Base-by-base conservation (phyloP, 2,113 vertebrate genomes). In the Limanda limanda region DNA sequence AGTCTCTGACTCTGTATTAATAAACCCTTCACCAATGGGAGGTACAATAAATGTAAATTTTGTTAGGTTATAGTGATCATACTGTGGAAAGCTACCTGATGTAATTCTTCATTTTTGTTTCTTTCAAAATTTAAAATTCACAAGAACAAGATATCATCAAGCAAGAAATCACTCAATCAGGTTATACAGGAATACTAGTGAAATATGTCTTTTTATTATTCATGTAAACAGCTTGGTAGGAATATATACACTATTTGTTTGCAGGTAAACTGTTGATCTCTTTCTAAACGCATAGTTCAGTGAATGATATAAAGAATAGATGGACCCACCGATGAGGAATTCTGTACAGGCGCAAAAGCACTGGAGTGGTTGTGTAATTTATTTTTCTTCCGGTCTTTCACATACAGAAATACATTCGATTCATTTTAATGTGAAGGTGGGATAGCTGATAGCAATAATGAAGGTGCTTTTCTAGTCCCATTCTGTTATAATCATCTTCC, bases 401-500 rank as follows among this genome's bases (percentile, higher is more conserved):
- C 5, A 48, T n/a, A 84, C 52, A 35, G 37, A 57, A 61, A 9
- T 17, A 24, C 31, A 67, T 70, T 62, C 68, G 72, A 66, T 71
- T 70, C 10, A 68, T 27, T 72, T 54, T 17, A 74, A 66, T 66
- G 10, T 54, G 66, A 65, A 64, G 12, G 14, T 35, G 23, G 40
- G 27, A 78, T 47, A 40, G 48, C 71, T 67, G 31, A 57, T 35
- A 60, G 45, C 57, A 20, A 21, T 24, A 71, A 63, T 51, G 21
- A 71, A 71, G 72, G 71, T 83, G 69, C 52, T 40, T 71, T 82
- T 76, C 42, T 71, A 64, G 60, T 59, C 24, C 17, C 27, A 25
- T 76, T 82, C 69, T 10, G 56, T 85, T 71, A 61, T 62, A 23
- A 63, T 82, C 75, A 74, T 77, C 79, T 72, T 61, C 81, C 58